These are phyloP conservation scores for Notodonta ziczac DNA, from an alignment of 2,888 invertebrate genomes.

Conservation along the genomic window DNA sequence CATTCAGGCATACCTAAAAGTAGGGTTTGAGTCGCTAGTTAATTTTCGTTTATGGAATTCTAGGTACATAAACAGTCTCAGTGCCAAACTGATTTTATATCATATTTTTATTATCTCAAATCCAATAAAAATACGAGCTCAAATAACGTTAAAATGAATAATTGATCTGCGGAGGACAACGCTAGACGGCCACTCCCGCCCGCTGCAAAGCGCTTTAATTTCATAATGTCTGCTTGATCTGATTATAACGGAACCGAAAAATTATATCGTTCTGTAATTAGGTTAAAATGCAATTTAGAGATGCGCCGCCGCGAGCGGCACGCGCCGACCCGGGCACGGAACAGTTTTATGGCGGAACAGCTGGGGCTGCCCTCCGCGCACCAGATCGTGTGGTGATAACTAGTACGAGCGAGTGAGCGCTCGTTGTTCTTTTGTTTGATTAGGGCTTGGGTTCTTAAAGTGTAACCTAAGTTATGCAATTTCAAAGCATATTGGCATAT, in stretches of 20 bases:
- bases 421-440: conserved; percentile 26
- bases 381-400: conserved; percentile 35
- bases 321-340: conserved; percentile 49
- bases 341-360: conserved; percentile 58
- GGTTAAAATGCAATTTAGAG: conserved; percentile 84
- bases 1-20: too few species aligned
- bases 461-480: too few species aligned
- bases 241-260: conserved; percentile 82
- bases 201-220: conserved; percentile 71
- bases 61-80: too few species aligned
- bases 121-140: not conserved
- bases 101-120: not conserved
- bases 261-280: conserved; percentile 82
- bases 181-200: conserved; percentile 59
- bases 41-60: too few species aligned
- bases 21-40: too few species aligned
- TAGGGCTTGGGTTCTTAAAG: not conserved
- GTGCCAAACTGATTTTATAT: not conserved
- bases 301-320: conserved; percentile 78
- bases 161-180: conserved; percentile 44
- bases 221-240: conserved; percentile 78
- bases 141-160: conserved; percentile 40
- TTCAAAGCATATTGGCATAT: too few species aligned
- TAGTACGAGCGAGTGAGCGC: conserved; percentile 32
- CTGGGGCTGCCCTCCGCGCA: conserved; percentile 38